phyloP scores from a whole-genome alignment of 2,113 vertebrate species.

The Heptranchias perlo region DNA sequence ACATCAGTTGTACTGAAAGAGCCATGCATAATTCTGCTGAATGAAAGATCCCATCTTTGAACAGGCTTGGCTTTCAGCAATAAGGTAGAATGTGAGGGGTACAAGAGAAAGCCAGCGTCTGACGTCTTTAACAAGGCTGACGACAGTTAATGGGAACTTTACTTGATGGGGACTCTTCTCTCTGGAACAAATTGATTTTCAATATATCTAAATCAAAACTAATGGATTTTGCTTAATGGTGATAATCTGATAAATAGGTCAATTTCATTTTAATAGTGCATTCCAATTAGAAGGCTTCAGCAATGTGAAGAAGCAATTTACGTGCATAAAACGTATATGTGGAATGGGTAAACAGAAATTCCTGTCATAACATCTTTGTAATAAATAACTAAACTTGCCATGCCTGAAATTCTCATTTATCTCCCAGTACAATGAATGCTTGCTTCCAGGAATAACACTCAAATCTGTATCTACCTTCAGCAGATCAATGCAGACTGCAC shows the following conservation, averaged over 20 bases:
- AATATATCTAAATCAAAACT: neutral
- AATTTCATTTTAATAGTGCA: neutral
- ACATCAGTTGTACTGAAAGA: neutral
- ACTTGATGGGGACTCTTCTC: neutral
- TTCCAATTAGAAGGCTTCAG: neutral
- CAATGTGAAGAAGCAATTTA: neutral
- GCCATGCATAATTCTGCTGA: neutral
- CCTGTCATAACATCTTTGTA: neutral
- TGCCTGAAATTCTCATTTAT: neutral
- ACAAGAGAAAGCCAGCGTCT: neutral
- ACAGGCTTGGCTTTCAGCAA: neutral
- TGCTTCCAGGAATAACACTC: neutral
- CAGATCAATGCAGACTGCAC: neutral
- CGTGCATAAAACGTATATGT: neutral
- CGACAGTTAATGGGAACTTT: neutral
- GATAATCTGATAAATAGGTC: neutral
- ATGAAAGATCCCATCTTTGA: neutral
- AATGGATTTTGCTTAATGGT: neutral
- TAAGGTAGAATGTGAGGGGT: too few relatives aligned
- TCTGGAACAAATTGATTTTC: neutral
- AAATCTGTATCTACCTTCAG: neutral
- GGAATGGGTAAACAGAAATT: neutral
- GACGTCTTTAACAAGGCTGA: neutral
- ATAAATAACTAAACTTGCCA: neutral
- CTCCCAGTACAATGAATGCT: neutral